Base-by-base conservation (phyloP, 2,113 vertebrate species). In the Lampris incognitus region DNA sequence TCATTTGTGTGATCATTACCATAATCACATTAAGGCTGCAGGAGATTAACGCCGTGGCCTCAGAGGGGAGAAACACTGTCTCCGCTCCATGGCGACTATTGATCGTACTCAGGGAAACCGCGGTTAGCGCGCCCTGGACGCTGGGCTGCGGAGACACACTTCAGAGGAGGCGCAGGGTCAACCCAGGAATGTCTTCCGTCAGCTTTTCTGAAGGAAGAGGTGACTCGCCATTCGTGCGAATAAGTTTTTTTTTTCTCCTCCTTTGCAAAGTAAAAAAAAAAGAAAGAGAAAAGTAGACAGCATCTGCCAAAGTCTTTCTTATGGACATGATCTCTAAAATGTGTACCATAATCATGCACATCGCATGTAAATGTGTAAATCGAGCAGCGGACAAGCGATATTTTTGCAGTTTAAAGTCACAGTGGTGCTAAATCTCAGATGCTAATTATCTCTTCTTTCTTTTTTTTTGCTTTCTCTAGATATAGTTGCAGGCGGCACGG, bases 1-100 rank as follows among this genome's bases (percentile, higher is more conserved):
- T 96, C 95, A 96, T 96, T 96, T 96, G 94, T 95, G 92, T 96
- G 95, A 96, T 95, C 94, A 96, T 97, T 97, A 96, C 90, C 95
- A 96, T 96, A 97, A 98, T 97, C 96, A 96, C 95, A 95, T 97
- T 95, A 97, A 94, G 94, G 92, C 87, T 93, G 93, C 93, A 90
- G 87, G 89, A 94, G 93, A 94, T 84, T 85, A 90, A 94, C 94
- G 89, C 92, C 91, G 83, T 71, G 90, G 85, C 85, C 92, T 91
- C 92, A 91, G 90, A 93, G 92, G 92, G 92, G 92, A 92, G 92
- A 85, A 87, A 89, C 82, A 78, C 82, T 81, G 87, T 86, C 89
- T 88, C 72, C 81, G 74, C 82, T 72, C 80, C 69, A 77, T 83
- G 88, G 79, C 66, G 65, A 83, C 89, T 84, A 67, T 38, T 24